Evolutionary conservation across 2,888 invertebrate species (phyloP), one percentile per base, ranked within the genome.

Genomic region (Serrognathus titanus): DNA sequence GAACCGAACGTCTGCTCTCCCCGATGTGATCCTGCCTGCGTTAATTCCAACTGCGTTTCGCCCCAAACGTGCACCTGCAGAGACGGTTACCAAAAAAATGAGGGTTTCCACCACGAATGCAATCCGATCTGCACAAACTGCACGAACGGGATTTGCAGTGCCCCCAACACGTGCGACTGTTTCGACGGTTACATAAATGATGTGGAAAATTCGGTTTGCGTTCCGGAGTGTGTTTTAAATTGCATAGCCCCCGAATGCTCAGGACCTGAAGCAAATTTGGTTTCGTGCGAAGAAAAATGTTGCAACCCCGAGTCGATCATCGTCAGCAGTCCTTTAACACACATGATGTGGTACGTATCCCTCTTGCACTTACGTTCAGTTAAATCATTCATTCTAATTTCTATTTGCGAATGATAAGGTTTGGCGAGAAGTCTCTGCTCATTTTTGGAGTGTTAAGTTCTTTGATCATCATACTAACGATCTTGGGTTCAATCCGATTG

Each of bases 81-180:
- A 11, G 20, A 24, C 12, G 58, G 58, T n/a, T 58, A 54, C 47
- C 11, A 11, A 10, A 24, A 20, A 9, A 12, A 7, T 10, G 9
- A 35, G 16, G 35, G 36, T 16, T 36, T 40, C 38, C 43, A 51
- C 11, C 37, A 49, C 12, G 47, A 41, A 8, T 63, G 64, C 49
- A 20, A 54, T 7, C 58, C 63, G 3, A 9, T 52, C 12, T 65
- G 65, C 36, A 11, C 53, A 3, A 45, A 60, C 2, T 55, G 59
- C 2, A 79, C 79, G 52, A 55, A 58, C 1, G 71, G 78, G 6
- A 57, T 62, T 4, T 76, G 76, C 31, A 37, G 31, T 37, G 51
- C 51, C 31, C 51, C 62, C 38, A 63, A 62, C 37, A 60, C 51
- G 2, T 68, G 68, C 43, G 41, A 48, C 7, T 68, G 68, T 48